Conservation (phyloP, 37 sponge, comb jelly and placozoan species). For the Crambe crambe region DNA sequence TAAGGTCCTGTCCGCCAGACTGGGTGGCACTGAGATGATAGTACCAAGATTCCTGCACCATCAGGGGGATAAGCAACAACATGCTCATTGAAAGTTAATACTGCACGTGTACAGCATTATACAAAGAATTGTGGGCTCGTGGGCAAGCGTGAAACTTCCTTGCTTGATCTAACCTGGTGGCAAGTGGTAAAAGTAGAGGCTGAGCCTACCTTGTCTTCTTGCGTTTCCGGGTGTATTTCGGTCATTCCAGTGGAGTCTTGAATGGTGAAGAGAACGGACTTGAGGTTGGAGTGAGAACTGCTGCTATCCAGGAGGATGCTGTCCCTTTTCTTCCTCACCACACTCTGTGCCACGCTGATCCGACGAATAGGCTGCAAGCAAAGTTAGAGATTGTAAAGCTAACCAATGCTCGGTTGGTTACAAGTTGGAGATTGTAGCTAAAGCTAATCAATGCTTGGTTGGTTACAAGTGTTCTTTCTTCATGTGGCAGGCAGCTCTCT, state of each 20-base stretch:
- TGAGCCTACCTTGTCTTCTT: slow-evolving; percentile 20
- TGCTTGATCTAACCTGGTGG: too few relatives aligned
- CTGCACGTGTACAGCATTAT: too few relatives aligned
- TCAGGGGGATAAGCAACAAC: background rate
- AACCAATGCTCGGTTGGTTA: background rate
- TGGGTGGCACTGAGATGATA: slow-evolving; percentile 30
- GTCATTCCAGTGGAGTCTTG: slow-evolving; percentile 4
- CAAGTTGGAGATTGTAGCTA: too few relatives aligned
- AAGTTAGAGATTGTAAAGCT: background rate
- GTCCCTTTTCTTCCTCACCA: slow-evolving; percentile 26
- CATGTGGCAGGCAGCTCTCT: too few relatives aligned
- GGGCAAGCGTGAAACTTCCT: background rate
- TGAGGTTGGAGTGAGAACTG: slow-evolving; percentile 24
- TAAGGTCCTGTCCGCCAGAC: slow-evolving; percentile 21
- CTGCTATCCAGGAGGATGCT: slow-evolving; percentile 29
- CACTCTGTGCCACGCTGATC: slow-evolving; percentile 10
- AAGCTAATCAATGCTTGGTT: background rate
- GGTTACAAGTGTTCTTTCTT: too few relatives aligned
- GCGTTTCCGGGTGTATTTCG: background rate
- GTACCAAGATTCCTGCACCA: slow-evolving; percentile 57
- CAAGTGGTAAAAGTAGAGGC: too few relatives aligned
- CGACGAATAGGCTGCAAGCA: slow-evolving; percentile 22
- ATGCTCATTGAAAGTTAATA: background rate
- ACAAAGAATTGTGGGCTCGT: too few relatives aligned
- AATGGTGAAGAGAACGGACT: slow-evolving; percentile 5